phyloP scores from a whole-genome alignment of 2,113 vertebrate genomes.

The Carlito syrichta region DNA sequence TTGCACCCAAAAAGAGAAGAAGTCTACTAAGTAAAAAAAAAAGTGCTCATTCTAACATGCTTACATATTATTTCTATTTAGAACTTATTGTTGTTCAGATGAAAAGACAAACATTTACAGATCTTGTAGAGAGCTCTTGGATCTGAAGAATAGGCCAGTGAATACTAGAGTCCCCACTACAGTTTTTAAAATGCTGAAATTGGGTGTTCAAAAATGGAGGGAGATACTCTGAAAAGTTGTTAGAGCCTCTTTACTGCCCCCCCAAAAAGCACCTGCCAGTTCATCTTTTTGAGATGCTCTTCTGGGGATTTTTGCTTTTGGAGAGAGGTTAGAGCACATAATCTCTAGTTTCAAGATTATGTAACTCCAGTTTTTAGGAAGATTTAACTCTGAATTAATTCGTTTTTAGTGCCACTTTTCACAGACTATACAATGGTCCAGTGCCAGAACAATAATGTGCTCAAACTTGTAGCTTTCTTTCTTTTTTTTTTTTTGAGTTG shows the following conservation, averaged over 20 bases:
- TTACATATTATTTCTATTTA: not conserved
- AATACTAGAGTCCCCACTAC: not conserved
- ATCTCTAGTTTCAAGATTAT: not conserved
- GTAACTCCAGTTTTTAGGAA: constrained; percentile 14
- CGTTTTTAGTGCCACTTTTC: not conserved
- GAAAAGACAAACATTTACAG: not conserved
- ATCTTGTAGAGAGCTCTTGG: not conserved
- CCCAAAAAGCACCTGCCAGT: not conserved
- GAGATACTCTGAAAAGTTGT: not conserved
- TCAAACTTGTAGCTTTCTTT: constrained; percentile 30
- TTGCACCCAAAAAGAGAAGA: not conserved
- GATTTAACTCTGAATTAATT: constrained; percentile 8
- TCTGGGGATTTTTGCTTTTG: not conserved
- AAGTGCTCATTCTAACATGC: not conserved
- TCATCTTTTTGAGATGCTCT: not conserved
- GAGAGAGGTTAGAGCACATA: not conserved
- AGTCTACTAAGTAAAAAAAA: not conserved
- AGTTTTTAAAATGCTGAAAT: not conserved
- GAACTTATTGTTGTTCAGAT: not conserved
- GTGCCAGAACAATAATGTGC: not conserved
- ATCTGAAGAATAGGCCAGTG: not conserved
- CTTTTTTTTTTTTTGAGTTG: too few species aligned
- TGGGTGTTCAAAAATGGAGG: not conserved
- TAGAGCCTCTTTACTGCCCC: not conserved
- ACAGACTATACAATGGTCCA: not conserved